Conservation (phyloP, 2,113 vertebrate species). For the Indicator indicator region DNA sequence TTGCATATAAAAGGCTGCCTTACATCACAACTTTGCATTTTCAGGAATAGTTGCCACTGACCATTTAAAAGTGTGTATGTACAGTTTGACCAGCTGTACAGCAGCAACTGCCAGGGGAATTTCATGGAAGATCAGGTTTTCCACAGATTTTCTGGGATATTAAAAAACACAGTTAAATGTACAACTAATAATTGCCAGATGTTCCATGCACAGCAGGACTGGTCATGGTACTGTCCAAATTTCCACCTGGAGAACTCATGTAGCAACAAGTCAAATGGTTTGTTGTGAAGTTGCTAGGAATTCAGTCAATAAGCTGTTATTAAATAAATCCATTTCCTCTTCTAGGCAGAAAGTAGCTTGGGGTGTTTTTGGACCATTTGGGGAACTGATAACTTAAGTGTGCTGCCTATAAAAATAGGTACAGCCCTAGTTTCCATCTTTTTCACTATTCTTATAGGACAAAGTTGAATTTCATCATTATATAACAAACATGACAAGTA, state of each 20-base stretch:
- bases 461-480: fast-evolving
- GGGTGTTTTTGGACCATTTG: neutral
- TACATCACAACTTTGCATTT: neutral
- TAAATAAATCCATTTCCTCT: neutral
- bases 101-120: neutral
- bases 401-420: neutral
- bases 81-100: neutral
- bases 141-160: neutral
- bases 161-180: neutral
- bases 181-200: neutral
- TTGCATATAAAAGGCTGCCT: neutral
- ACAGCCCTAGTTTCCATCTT: neutral
- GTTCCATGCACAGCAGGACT: neutral
- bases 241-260: neutral
- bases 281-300: neutral
- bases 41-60: neutral
- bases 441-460: neutral
- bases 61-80: neutral
- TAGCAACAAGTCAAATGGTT: neutral
- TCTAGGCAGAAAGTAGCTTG: neutral
- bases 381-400: neutral
- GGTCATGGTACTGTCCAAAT: neutral
- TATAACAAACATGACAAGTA: neutral
- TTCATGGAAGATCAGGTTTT: neutral
- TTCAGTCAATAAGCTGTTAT: neutral